These are phyloP conservation scores for Protonemura montana DNA, from an alignment of 2,888 invertebrate genomes.

Conservation along the genomic window DNA sequence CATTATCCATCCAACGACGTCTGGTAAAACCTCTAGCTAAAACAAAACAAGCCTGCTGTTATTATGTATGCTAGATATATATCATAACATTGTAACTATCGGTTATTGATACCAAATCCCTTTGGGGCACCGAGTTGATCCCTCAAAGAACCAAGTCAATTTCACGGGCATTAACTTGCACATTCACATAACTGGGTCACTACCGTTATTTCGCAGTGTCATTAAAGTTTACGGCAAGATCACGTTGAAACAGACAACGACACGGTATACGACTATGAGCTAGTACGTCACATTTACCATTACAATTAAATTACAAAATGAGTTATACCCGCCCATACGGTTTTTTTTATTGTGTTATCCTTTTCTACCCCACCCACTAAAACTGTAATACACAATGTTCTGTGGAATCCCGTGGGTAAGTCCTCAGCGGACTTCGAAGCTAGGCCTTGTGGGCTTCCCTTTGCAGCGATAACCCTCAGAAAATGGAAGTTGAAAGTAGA, in stretches of 20 bases:
- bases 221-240: background rate
- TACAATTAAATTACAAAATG: slow-evolving; percentile 20
- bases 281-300: background rate
- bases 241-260: background rate
- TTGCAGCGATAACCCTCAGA: slow-evolving; percentile 1
- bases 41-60: background rate
- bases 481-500: background rate
- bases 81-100: slow-evolving; percentile 1
- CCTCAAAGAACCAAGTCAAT: slow-evolving; percentile 33
- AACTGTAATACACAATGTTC: slow-evolving; percentile 24
- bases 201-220: background rate
- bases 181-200: slow-evolving; percentile 29
- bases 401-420: background rate
- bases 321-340: background rate
- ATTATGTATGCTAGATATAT: background rate
- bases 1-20: too few relatives aligned
- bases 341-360: slow-evolving; percentile 28
- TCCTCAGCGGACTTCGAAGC: background rate
- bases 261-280: background rate
- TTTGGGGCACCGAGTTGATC: background rate
- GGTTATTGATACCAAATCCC: slow-evolving; percentile 25
- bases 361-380: background rate
- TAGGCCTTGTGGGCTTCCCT: background rate
- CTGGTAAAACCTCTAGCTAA: background rate
- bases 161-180: slow-evolving; percentile 28